Conservation (phyloP, 2,888 invertebrate species). For the Leptinotarsa rubiginosa region DNA sequence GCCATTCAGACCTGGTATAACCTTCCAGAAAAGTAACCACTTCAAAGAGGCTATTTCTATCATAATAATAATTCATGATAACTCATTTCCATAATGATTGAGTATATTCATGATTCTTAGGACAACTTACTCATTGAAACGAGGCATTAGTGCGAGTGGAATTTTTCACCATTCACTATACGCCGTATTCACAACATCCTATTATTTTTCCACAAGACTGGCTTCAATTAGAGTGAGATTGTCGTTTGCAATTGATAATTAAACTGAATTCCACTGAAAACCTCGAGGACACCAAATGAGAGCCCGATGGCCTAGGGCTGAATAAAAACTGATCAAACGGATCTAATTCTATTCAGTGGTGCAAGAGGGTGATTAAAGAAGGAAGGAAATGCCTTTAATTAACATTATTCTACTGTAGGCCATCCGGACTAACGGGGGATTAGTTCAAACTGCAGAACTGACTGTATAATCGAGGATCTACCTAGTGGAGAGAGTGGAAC, state of each 20-base stretch:
- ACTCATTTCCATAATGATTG: too few relatives aligned
- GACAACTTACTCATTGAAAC: too few relatives aligned
- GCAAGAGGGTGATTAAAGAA: constrained; percentile 46
- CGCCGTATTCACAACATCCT: not conserved
- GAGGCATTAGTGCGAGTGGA: too few relatives aligned
- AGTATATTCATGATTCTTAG: too few relatives aligned
- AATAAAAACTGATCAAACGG: constrained; percentile 44
- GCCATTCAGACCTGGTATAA: too few relatives aligned
- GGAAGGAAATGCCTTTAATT: constrained; percentile 39
- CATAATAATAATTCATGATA: too few relatives aligned
- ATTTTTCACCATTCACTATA: not conserved
- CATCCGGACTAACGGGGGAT: constrained; percentile 32
- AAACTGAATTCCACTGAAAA: not conserved
- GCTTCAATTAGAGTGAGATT: constrained; percentile 31
- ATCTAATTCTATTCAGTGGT: constrained; percentile 43
- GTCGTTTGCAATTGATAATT: constrained; percentile 25
- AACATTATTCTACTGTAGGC: constrained; percentile 37
- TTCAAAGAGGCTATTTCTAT: too few relatives aligned
- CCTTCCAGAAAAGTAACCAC: too few relatives aligned
- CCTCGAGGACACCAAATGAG: constrained; percentile 7
- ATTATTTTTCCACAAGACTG: not conserved
- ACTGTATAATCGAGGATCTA: constrained; percentile 27
- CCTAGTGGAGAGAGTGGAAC: constrained; percentile 25
- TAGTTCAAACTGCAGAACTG: constrained; percentile 14
- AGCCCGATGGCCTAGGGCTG: not conserved